Percentiles rank a stretch among this genome's conserved stretches.
Evolutionary conservation across 2,113 vertebrate genomes (phyloP).

Genomic region (Macroglossus sobrinus): DNA sequence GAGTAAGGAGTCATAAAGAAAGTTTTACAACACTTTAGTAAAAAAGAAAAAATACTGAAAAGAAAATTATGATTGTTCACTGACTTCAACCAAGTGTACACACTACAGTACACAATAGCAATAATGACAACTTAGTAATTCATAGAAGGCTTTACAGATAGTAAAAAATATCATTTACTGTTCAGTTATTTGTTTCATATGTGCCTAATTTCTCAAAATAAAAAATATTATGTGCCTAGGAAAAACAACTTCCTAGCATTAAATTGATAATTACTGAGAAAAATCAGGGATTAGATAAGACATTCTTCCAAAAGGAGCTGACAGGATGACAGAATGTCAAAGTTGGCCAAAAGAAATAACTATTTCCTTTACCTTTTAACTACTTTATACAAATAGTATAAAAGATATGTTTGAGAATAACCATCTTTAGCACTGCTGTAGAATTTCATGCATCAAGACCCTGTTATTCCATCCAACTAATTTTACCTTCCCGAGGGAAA

Average conservation of each 20-base stretch:
- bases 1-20: background rate
- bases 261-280: background rate
- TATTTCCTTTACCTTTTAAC: background rate
- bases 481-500: background rate
- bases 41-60: background rate
- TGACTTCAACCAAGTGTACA: background rate
- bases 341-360: background rate
- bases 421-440: background rate
- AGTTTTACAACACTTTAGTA: background rate
- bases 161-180: background rate
- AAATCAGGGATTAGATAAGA: background rate
- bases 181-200: background rate
- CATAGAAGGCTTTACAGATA: background rate
- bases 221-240: background rate
- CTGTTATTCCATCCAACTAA: background rate
- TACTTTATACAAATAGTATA: background rate
- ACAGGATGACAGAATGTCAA: background rate
- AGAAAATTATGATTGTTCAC: background rate
- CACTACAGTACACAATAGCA: background rate
- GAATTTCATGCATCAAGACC: background rate
- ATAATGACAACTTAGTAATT: background rate
- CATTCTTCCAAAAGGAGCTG: background rate
- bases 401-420: background rate
- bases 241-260: background rate
- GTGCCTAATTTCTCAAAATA: background rate